Evolutionary conservation across 2,113 vertebrate genomes (phyloP), one percentile per base, ranked within the genome.

Genomic region (Corydoras maculifer): DNA sequence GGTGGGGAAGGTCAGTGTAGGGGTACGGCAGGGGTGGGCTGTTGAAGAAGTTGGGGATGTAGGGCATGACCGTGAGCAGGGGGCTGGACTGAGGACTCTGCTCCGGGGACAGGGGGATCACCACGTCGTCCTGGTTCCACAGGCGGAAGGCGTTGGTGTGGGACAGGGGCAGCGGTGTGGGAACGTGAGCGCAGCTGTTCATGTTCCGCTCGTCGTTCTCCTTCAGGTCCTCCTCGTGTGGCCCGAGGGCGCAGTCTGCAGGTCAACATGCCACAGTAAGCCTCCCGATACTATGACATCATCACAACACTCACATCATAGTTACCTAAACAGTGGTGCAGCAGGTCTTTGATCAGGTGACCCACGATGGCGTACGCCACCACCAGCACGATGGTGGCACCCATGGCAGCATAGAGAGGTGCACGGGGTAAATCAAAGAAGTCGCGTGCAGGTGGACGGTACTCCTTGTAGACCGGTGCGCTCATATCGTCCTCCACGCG

Each of bases 281-380:
- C 35, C 35, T 43, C 35, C 35, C 7, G 35, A 43, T 25, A 25
- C 18, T 25, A 25, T 43, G 35, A 43, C 35, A 43, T 43, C 35
- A 43, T 31, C 14, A 13, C 29, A 55, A 57, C 32, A 35, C 4
- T 29, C 18, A 69, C 15, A n/a, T 50, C 8, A 50, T 5, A 58
- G 35, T 69, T 77, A 90, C 91, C 92, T 86, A 88, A 84, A 25
- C 92, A 79, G 67, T 93, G 91, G 57, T 89, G 84, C 57, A 86
- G 82, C 51, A 93, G 86, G 76, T 93, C 91, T 80, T 91, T 92
- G 69, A 93, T 91, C 68, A 93, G 87, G 77, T 93, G 92, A 10
- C 91, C 91, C 32, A 93, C 86, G 1, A 93, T 93, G 51, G 90
- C 90, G 2, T 92, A 93, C 3, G 90, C 91, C 55, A 93, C 89